Base-by-base conservation (phyloP, 2,888 invertebrate species). In the Perizoma flavofasciatum region DNA sequence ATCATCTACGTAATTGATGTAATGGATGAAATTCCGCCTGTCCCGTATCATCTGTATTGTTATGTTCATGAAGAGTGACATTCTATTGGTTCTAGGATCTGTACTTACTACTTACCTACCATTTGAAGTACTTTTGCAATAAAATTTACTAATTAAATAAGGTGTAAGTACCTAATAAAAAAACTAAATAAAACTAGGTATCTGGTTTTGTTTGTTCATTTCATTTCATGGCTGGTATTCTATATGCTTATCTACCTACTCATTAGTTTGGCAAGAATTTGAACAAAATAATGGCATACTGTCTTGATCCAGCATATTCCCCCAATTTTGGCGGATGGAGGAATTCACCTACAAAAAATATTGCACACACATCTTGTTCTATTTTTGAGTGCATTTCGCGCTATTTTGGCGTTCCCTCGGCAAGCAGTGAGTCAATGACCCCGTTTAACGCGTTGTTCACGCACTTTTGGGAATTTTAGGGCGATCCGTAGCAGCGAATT, bases 321-420 rank as follows among this genome's bases (percentile, higher is more conserved):
- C 78, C 74, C 58, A 67, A 70, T 70, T 74, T 79, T 77, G 72
- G 79, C 85, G 86, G 87, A 86, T 82, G 79, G 78, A 69, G 69
- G 68, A 72, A 74, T 71, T 39, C 66, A 70, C 77, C 77, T 75
- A 91, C 87, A 91, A 91, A 91, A 92, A 91, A 92, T 91, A 90
- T 90, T 90, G 91, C 91, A 90, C 88, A 88, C 85, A 83, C 84
- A 86, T 82, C 83, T 83, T 88, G 86, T 72, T 91, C 91, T 92
- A 92, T 92, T 92, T 92, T 89, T 89, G 85, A 88, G 85, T 91
- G 89, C 89, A 92, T 92, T 92, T 92, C 83, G 91, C 91, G 92
- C 90, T 92, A 92, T 92, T 91, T 92, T 92, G 89, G 89, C 91
- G 92, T 92, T 91, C 91, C 91, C 91, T 90, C 85, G 79, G 57